phyloP scores from a whole-genome alignment of 1,140 invertebrate genomes.

The Coelopa frigida region DNA sequence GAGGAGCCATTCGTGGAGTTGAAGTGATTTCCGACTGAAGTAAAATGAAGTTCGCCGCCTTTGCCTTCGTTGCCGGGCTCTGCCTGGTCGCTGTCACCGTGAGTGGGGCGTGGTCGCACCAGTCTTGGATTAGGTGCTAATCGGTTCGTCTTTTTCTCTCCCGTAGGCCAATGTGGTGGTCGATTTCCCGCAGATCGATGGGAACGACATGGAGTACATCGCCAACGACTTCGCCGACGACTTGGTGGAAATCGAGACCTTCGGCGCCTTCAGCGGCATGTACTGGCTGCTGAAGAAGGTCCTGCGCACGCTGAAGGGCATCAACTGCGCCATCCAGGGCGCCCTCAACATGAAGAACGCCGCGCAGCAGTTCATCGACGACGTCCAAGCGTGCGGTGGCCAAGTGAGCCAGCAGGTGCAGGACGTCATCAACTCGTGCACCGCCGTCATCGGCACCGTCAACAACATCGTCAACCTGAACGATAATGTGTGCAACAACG shows the following conservation, averaged over 20 bases:
- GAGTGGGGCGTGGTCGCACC: slow-evolving; percentile 20
- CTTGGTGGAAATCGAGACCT: slow-evolving; percentile 1
- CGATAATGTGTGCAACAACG: slow-evolving; percentile 12
- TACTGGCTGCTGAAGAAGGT: slow-evolving; percentile 4
- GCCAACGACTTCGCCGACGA: slow-evolving; percentile 13
- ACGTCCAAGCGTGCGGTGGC: slow-evolving; percentile 15
- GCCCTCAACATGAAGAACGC: slow-evolving; percentile 11
- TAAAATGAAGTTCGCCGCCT: slow-evolving; percentile 7
- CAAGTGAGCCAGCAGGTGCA: slow-evolving; percentile 20
- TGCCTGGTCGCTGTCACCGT: slow-evolving; percentile 4
- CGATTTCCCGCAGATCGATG: slow-evolving; percentile 24
- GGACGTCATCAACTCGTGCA: slow-evolving; percentile 15
- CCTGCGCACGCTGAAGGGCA: slow-evolving; percentile 19
- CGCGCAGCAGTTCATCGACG: slow-evolving; percentile 18
- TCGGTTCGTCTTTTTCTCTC: too few relatives aligned
- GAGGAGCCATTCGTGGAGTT: not conserved
- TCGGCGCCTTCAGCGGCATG: slow-evolving; percentile 4
- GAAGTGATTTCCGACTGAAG: not conserved
- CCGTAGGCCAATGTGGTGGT: too few relatives aligned
- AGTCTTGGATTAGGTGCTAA: too few relatives aligned
- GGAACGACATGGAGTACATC: slow-evolving; percentile 26
- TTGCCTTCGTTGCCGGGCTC: not conserved
- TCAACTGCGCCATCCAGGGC: slow-evolving; percentile 23
- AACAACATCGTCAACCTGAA: slow-evolving; percentile 16
- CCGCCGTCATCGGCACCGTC: slow-evolving; percentile 15